phyloP scores from a whole-genome alignment of 2,797 vertebrate species.

The Myripristis murdjan region DNA sequence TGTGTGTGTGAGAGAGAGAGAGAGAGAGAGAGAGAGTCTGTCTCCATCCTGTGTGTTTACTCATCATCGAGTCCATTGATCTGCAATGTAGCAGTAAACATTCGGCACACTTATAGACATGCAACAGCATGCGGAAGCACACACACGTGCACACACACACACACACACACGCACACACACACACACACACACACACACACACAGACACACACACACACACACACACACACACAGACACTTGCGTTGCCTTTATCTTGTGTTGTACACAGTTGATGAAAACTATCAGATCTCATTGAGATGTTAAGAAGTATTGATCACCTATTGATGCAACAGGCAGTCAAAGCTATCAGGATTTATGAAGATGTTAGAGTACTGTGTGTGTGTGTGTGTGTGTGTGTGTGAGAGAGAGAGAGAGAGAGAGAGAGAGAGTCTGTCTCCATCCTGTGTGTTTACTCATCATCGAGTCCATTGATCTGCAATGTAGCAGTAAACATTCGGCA shows the following conservation, averaged over 20 bases:
- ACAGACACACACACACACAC: conserved; percentile 16
- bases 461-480: conserved; percentile 40
- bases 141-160: conserved; percentile 49
- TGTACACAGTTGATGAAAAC: too few relatives aligned
- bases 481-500: conserved; percentile 39
- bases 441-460: conserved; percentile 38
- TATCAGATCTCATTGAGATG: too few relatives aligned
- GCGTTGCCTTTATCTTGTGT: too few relatives aligned
- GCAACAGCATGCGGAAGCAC: conserved; percentile 16
- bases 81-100: conserved; percentile 32
- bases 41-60: conserved; percentile 23
- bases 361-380: not conserved
- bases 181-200: conserved; percentile 13
- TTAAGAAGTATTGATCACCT: too few relatives aligned
- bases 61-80: conserved; percentile 49
- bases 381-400: conserved; percentile 9
- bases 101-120: conserved; percentile 48
- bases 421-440: not conserved
- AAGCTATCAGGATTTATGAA: too few relatives aligned
- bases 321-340: too few relatives aligned
- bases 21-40: too few relatives aligned
- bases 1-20: too few relatives aligned
- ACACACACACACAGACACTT: not conserved
- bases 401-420: too few relatives aligned
- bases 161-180: not conserved